phyloP scores from a whole-genome alignment of 2,888 invertebrate species.

The Malthinus flaveolus region DNA sequence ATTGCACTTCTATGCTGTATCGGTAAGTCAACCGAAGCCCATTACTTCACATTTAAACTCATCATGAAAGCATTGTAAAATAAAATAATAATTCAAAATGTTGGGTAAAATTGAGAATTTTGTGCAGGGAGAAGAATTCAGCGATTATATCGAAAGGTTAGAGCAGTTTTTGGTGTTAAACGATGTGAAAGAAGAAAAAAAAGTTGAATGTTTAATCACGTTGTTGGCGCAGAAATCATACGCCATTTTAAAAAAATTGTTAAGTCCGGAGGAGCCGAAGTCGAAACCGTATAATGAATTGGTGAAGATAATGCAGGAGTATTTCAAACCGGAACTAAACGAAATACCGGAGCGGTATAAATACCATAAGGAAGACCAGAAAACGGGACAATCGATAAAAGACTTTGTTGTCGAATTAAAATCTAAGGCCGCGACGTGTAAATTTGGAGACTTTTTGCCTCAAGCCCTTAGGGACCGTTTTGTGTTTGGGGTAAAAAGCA shows the following conservation, averaged over 20 bases:
- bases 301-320: neutral
- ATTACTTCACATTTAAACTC: too few species aligned
- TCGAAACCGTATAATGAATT: neutral
- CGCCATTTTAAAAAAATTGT: neutral
- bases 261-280: slow-evolving; percentile 5
- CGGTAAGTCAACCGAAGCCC: too few species aligned
- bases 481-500: neutral
- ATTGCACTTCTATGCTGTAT: too few species aligned
- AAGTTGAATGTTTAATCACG: neutral
- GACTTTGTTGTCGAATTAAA: neutral
- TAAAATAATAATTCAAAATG: too few species aligned
- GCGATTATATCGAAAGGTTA: neutral
- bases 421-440: neutral
- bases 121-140: too few species aligned
- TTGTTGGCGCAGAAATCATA: neutral
- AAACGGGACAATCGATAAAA: neutral
- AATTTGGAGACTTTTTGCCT: neutral
- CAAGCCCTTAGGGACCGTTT: neutral
- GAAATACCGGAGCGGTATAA: neutral
- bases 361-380: slow-evolving; percentile 5
- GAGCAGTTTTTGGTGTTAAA: slow-evolving; percentile 4
- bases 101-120: too few species aligned
- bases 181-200: neutral
- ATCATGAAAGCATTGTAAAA: too few species aligned
- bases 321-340: too few species aligned